Conservation (phyloP, 2,797 vertebrate genomes). For the Todus mexicanus region DNA sequence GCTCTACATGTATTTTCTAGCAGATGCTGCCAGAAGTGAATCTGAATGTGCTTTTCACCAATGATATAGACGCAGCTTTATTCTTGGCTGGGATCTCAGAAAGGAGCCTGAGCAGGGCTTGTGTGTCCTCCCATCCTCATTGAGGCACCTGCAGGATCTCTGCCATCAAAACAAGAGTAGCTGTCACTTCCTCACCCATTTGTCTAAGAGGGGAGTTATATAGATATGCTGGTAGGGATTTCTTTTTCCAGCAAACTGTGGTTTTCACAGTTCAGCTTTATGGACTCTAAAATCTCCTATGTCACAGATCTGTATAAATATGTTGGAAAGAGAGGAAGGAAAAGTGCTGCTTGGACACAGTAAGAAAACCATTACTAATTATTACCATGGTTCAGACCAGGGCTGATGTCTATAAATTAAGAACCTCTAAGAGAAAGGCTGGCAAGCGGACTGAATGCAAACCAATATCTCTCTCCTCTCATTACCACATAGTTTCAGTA, state of each 20-base stretch:
- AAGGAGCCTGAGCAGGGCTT: neutral
- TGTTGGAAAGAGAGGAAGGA: neutral
- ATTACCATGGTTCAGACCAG: neutral
- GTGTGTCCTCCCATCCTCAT: neutral
- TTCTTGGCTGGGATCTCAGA: conserved; percentile 4
- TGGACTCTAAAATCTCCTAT: neutral
- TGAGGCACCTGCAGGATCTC: neutral
- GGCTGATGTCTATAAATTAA: neutral
- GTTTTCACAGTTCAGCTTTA: neutral
- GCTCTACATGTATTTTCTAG: conserved; percentile 44
- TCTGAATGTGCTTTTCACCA: neutral
- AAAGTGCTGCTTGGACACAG: neutral
- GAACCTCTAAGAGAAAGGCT: neutral
- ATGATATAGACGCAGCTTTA: neutral
- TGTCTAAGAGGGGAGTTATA: neutral
- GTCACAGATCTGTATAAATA: neutral
- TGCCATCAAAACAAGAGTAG: neutral
- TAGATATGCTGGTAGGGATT: neutral
- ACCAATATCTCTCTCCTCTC: neutral
- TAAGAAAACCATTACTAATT: neutral
- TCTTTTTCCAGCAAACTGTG: neutral
- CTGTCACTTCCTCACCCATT: neutral
- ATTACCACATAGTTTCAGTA: neutral
- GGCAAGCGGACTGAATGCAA: neutral
- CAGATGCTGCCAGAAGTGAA: conserved; percentile 7